Evolutionary conservation across 2,797 vertebrate species (phyloP).

Genomic region (Eurystomus glaucurus): DNA sequence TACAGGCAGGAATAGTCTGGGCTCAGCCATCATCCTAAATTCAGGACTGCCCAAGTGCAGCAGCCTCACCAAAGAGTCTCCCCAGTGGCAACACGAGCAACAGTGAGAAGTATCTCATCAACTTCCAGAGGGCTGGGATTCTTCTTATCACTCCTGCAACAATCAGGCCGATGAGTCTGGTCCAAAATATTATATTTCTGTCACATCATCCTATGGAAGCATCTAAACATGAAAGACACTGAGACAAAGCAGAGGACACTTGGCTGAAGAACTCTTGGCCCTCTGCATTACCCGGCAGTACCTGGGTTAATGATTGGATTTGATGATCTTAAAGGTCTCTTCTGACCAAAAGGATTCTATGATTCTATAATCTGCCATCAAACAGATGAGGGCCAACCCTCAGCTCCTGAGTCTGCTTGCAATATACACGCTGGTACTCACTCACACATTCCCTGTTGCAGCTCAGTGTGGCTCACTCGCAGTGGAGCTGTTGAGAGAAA

Average conservation of each 20-base stretch:
- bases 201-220: background rate
- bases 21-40: background rate
- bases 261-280: background rate
- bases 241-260: background rate
- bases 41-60: fast-evolving
- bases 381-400: background rate
- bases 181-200: fast-evolving
- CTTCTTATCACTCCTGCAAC: background rate
- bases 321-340: background rate
- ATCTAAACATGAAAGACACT: background rate
- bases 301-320: background rate
- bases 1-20: background rate
- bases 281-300: background rate
- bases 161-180: fast-evolving
- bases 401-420: background rate
- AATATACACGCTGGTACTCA: background rate
- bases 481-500: constrained; percentile 25
- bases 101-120: background rate
- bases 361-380: background rate
- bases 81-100: background rate
- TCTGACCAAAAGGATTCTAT: background rate
- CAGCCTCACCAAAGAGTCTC: background rate
- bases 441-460: background rate
- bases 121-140: background rate
- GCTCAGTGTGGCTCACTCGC: background rate